These are phyloP conservation scores for Haliaeetus leucogaster DNA, from an alignment of 2,113 vertebrate genomes.

Conservation along the genomic window DNA sequence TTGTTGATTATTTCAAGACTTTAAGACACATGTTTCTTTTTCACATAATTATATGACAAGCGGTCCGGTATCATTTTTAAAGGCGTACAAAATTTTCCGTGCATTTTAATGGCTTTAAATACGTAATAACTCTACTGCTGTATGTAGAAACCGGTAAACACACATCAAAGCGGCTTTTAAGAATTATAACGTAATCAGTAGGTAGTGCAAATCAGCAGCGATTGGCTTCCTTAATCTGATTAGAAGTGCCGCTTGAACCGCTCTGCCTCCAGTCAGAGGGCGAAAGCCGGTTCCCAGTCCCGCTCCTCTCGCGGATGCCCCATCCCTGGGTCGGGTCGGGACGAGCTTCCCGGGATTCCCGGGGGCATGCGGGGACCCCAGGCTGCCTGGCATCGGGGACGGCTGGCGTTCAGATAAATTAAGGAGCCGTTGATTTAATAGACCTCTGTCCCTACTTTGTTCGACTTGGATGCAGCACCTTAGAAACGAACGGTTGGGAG, in stretches of 20 bases:
- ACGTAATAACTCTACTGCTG: neutral
- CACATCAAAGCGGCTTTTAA: conserved; percentile 4
- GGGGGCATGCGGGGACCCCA: accelerated
- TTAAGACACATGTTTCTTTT: conserved; percentile 50
- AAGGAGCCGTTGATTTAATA: neutral
- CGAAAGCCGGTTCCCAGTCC: neutral
- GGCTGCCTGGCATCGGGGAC: neutral
- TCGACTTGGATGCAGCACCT: neutral
- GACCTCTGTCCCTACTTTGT: neutral
- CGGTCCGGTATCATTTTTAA: conserved; percentile 12
- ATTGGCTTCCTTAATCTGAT: conserved; percentile 12
- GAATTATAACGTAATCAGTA: neutral
- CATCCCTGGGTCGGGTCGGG: neutral
- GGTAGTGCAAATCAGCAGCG: neutral
- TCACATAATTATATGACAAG: conserved; percentile 47
- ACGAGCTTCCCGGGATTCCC: neutral
- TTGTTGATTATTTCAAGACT: conserved; percentile 59
- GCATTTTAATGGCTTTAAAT: conserved; percentile 37
- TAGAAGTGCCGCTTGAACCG: neutral
- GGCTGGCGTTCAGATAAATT: accelerated
- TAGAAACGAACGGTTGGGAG: neutral
- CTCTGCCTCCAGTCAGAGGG: neutral
- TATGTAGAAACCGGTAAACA: neutral
- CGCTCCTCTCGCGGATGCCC: neutral
- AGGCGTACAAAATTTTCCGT: neutral